Conservation (phyloP, 2,113 vertebrate species). For the Cyphomyrus discorhynchus region DNA sequence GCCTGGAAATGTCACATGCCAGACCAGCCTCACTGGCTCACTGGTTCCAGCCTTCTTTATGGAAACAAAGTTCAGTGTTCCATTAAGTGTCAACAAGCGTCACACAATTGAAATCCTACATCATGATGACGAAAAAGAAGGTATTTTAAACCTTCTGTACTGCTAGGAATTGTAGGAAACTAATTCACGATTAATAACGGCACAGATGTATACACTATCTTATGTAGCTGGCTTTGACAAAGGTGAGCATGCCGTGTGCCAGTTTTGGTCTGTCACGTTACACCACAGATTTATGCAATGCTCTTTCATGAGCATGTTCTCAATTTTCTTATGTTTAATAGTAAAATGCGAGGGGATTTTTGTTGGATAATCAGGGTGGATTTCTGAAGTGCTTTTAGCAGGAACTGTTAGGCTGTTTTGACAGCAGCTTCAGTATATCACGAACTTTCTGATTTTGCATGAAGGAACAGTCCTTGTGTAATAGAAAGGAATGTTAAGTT, state of each 20-base stretch:
- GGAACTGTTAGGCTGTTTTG: constrained; percentile 55
- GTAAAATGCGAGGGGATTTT: not conserved
- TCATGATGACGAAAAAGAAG: not conserved
- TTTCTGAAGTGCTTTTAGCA: constrained; percentile 51
- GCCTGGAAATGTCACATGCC: not conserved
- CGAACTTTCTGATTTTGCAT: constrained; percentile 50
- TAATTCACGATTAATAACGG: not conserved
- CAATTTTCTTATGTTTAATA: not conserved
- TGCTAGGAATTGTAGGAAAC: not conserved
- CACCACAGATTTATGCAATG: not conserved
- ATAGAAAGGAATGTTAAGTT: constrained; percentile 27
- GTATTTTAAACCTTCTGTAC: not conserved
- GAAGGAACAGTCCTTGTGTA: constrained; percentile 42
- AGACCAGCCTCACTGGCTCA: not conserved
- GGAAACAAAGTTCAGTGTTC: not conserved
- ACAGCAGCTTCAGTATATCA: constrained; percentile 54
- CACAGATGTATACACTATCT: not conserved
- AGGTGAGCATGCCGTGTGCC: not conserved
- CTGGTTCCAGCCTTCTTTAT: not conserved
- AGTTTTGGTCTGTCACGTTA: not conserved
- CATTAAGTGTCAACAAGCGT: not conserved
- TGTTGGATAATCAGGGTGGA: constrained; percentile 32
- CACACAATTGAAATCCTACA: not conserved
- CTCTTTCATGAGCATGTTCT: not conserved
- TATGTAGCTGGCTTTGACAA: not conserved